Conservation (phyloP, 2,797 vertebrate genomes). For the Lacerta viridis region DNA sequence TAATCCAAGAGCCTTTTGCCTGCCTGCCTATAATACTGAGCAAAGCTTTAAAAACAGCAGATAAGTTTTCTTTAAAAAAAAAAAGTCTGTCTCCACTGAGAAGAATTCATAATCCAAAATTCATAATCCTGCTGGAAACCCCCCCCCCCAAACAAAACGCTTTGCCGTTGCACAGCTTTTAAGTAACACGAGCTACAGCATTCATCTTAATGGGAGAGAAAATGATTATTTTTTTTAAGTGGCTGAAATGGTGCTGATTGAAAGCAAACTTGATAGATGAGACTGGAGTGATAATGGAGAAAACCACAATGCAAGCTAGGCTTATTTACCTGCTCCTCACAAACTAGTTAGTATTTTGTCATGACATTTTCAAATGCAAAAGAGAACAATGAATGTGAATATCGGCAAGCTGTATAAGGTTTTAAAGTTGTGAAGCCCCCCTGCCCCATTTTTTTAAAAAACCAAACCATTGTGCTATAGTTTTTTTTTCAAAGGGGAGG, state of each 20-base stretch:
- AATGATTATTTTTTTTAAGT: not conserved
- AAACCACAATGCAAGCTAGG: constrained; percentile 1
- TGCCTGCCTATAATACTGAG: not conserved
- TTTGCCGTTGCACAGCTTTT: not conserved
- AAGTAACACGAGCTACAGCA: not conserved
- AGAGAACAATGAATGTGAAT: not conserved
- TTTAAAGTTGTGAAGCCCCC: not conserved
- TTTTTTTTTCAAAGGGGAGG: not conserved
- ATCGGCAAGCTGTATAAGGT: not conserved
- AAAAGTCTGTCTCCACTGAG: not conserved
- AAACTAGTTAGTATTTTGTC: not conserved
- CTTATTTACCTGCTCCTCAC: not conserved
- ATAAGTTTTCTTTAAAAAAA: too few relatives aligned
- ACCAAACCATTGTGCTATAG: not conserved
- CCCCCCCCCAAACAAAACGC: too few relatives aligned
- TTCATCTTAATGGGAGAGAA: constrained; percentile 10
- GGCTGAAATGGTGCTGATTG: not conserved
- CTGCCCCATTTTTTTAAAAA: too few relatives aligned
- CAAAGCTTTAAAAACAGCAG: not conserved
- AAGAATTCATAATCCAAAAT: not conserved
- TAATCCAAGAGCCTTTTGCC: not conserved
- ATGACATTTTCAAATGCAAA: not conserved
- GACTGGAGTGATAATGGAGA: not conserved
- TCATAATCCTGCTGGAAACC: not conserved
- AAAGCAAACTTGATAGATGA: not conserved